Evolutionary conservation across 1,140 invertebrate species (phyloP), one percentile per base, ranked within the genome.

Genomic region (Solen grandis): DNA sequence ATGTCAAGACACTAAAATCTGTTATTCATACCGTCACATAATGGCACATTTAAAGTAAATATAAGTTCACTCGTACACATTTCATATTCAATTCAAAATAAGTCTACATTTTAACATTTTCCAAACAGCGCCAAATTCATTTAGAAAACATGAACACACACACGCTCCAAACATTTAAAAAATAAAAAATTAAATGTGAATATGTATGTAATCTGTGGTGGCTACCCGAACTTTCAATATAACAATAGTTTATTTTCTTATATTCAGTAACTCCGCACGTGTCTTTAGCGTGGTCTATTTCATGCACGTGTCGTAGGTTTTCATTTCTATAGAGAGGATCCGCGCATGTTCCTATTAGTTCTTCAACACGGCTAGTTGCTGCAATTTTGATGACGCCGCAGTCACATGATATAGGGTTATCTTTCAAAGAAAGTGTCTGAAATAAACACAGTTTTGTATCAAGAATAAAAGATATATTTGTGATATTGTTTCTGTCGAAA

Each of bases 381-480:
- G 60, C 69, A 35, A 72, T 72, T 65, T 72, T 36, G 38, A 80
- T 36, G 16, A 73, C 69, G 46, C 73, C 77, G 65, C 77, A 80
- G 4, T 55, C 77, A 73, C 77, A 80, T 19, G 29, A 33, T 5
- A 80, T 19, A 54, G 77, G 77, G 65, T 80, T 80, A 13, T 50
- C 68, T 33, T 38, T 25, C 25, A 80, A 62, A 29, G 77, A 80
- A 5, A 80, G 55, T 36, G 50, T 80, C 29, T 70, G 29, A 70
- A 80, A 80, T 29, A 62, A 29, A 73, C 77, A 80, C 50, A n/a
- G 59, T 19, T 38, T 36, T 16, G 69, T 65, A 55, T 80, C 68
- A n/a, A 72, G 19, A 2, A 80, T 35, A 73, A 80, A 80, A 31
- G 77, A 80, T 54, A 80, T 72, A 72, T 72, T 80, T 36, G 77